Evolutionary conservation across 2,797 vertebrate genomes (phyloP), one percentile per base, ranked within the genome.

Genomic region (Sphenodon punctatus): DNA sequence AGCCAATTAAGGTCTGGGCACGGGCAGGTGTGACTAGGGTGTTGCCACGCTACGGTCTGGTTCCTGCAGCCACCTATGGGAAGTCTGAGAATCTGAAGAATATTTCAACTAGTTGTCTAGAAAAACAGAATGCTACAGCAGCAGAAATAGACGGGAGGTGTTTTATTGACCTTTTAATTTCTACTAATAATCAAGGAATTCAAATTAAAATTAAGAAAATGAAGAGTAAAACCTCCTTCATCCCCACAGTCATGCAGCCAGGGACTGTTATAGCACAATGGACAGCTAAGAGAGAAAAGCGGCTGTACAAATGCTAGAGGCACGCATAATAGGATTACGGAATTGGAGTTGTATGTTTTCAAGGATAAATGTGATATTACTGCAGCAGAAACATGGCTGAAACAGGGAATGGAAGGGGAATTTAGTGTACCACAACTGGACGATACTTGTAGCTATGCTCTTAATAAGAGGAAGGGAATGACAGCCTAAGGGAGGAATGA

Each of bases 101-200:
- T 30, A 30, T 53, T 53, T 30, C 30, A 53, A 53, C 15, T 27
- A 16, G 49, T 51, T 15, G 14, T 41, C 81, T 88, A 90, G 88
- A 89, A 90, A 90, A 86, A 90, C 91, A 92, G 89, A 91, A 85
- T 1, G 1, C 89, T 91, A 80, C 87, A 92, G 84, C 92, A 89
- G 88, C 85, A 88, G 82, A 63, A 1, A 89, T 86, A 93, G 73
- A 84, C 73, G 87, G 84, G 22, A 91, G 73, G 82, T 60, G 92
- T 93, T 88, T 91, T 88, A 82, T 80, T 86, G 87, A 84, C 86
- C 92, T 92, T 89, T 93, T 93, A 92, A 86, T 89, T 88, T 82
- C 88, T 92, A 90, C 89, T 93, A 92, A 34, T 36, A 36, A 36
- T 36, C 36, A 36, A 36, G 34, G 34, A 34, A 34, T 34, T 34